Percentiles rank a stretch among this genome's conserved stretches.
Evolutionary conservation across 30 jellyfish, hydroid and myxozoan genomes (phyloP).

Genomic region (Hydractinia symbiolongicarpus): DNA sequence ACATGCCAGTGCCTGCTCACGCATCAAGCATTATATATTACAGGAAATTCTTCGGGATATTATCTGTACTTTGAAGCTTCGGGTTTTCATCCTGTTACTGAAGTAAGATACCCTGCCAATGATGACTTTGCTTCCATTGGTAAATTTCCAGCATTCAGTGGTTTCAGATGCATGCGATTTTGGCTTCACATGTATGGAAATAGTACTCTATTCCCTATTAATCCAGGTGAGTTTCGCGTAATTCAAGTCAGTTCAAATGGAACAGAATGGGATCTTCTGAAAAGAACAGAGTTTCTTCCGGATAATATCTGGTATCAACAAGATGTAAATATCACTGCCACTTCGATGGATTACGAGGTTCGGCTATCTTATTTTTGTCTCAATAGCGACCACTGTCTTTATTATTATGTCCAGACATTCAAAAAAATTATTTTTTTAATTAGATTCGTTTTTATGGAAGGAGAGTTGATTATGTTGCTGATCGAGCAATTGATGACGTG

Average conservation of each 20-base stretch:
- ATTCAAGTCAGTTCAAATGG: not conserved
- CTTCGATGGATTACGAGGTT: constrained; percentile 2
- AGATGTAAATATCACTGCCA: not conserved
- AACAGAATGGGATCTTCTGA: not conserved
- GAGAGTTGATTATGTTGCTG: not conserved
- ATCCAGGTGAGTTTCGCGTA: not conserved
- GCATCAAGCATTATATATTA: not conserved
- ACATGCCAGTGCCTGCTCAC: too few relatives aligned
- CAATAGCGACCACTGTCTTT: not conserved
- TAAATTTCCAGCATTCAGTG: not conserved
- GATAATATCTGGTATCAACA: not conserved
- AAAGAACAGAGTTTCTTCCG: not conserved
- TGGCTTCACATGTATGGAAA: constrained; percentile 10
- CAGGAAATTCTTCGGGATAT: not conserved
- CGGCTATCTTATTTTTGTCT: not conserved
- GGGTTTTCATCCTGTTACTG: not conserved
- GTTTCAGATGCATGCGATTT: constrained; percentile 3
- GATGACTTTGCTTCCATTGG: not conserved
- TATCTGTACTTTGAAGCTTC: constrained; percentile 10
- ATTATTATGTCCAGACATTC: too few relatives aligned
- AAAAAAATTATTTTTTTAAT: not conserved
- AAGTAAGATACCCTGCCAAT: not conserved
- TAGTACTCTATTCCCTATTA: not conserved
- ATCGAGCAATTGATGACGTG: constrained; percentile 13
- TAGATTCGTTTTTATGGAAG: constrained; percentile 9